Evolutionary conservation across 2,888 invertebrate genomes (phyloP), one percentile per base, ranked within the genome.

Genomic region (Habrosyne pyritoides): DNA sequence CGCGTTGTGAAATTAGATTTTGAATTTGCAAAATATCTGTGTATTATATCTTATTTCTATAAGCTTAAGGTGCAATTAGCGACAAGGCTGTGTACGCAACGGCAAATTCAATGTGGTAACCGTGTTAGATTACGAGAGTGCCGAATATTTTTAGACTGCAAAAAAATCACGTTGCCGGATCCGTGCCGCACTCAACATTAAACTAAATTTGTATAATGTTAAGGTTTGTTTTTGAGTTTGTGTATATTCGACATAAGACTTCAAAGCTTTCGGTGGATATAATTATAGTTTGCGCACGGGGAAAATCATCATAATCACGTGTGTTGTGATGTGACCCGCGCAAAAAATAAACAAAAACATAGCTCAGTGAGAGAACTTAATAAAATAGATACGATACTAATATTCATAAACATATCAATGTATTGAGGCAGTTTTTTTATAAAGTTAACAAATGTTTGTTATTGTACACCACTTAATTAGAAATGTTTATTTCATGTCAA

Each of bases 101-200:
- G 18, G 50, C 50, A 21, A 30, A 28, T 28, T 10, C 10, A 28
- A 28, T 1, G 8, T 28, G 28, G 50, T 28, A 21, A 18, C 49
- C 49, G 22, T 28, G 50, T 30, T 21, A 50, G 22, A 50, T 50
- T 50, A 50, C 28, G 30, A 50, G 10, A 28, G 50, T 30, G 28
- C 28, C 28, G 50, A 50, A 30, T 69, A 67, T 62, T 66, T 67
- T 60, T 64, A 53, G 63, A 66, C 52, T 56, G 52, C 52, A 63
- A 65, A 63, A 69, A 61, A 60, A 42, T 52, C 10, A 50, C 18
- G 28, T 7, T 30, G 50, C 21, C 28, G 14, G 50, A 28, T 50
- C 21, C 14, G 10, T 50, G 10, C n/a, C n/a, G 4, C 18, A 50
- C 5, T n/a, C 50, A 28, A 50, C 21, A 50, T 50, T n/a, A 28